These are phyloP conservation scores for Melanchra persicariae DNA, from an alignment of 2,888 invertebrate species.

Conservation along the genomic window DNA sequence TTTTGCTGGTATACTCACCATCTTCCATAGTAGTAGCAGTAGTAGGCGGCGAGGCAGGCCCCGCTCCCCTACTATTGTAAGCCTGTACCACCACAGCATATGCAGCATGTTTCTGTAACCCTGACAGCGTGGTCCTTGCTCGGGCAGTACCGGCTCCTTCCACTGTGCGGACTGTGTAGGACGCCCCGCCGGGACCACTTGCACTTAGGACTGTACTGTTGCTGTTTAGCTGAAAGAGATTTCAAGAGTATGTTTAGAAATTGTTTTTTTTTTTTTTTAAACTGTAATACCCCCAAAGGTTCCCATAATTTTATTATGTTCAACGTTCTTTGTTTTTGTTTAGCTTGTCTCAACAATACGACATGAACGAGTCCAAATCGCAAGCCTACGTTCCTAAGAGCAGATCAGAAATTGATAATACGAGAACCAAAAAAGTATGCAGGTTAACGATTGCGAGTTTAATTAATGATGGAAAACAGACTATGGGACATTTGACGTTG, in stretches of 20 bases:
- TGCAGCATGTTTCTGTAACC: constrained; percentile 94
- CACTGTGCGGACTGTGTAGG: constrained; percentile 94
- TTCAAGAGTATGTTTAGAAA: not conserved
- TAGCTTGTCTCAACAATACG: no score
- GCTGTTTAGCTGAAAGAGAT: constrained; percentile 80
- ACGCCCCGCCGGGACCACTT: constrained; percentile 87
- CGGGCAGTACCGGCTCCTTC: constrained; percentile 94
- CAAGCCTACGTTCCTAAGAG: no score
- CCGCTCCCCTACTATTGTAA: constrained; percentile 96
- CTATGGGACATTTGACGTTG: no score
- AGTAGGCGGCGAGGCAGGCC: constrained; percentile 95
- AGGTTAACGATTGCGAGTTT: no score
- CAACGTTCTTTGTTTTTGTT: no score
- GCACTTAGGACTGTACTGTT: constrained; percentile 86
- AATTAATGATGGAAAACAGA: no score
- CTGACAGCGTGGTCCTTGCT: constrained; percentile 91
- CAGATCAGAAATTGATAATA: no score
- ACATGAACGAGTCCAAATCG: no score
- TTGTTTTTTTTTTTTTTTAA: no score
- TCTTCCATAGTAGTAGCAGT: constrained; percentile 96
- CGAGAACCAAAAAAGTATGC: no score
- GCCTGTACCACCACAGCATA: constrained; percentile 96
- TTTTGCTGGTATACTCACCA: constrained; percentile 86
- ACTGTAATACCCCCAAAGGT: no score
- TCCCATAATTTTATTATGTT: no score